A percentile compares a stretch with the other conserved stretches of the same genome.
These are phyloP conservation scores for Alexandromys fortis DNA, from an alignment of 2,113 vertebrate species.

Conservation along the genomic window DNA sequence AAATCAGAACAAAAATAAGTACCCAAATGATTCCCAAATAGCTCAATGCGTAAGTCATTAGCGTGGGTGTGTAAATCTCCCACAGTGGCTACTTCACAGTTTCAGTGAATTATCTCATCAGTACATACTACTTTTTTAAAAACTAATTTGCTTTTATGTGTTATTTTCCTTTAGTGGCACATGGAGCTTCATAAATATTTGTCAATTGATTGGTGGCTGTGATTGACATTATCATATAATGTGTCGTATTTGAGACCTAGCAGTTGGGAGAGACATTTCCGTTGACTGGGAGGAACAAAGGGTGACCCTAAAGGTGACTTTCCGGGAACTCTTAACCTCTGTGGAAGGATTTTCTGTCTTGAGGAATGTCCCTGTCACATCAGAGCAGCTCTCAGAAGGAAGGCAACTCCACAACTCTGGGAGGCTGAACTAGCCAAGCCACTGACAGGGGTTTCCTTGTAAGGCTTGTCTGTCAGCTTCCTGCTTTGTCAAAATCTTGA, in stretches of 20 bases:
- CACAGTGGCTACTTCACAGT: background rate
- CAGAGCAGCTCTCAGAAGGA: background rate
- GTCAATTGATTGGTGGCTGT: background rate
- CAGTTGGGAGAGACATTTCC: background rate
- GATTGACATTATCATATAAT: background rate
- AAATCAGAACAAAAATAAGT: background rate
- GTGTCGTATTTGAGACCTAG: background rate
- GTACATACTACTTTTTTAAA: background rate
- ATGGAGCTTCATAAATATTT: background rate
- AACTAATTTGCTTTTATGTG: background rate
- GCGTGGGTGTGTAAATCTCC: background rate
- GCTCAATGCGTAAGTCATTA: background rate
- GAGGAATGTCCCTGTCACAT: background rate
- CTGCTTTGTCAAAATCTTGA: slow-evolving; percentile 38
- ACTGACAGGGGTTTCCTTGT: slow-evolving; percentile 25
- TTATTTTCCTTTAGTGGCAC: background rate
- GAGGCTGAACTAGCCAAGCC: background rate
- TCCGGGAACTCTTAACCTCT: background rate
- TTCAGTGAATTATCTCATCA: background rate
- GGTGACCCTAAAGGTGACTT: background rate
- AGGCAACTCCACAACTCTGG: background rate
- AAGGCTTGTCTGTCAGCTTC: background rate
- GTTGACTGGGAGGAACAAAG: background rate
- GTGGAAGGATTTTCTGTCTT: background rate
- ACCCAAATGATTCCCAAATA: background rate